Conservation (phyloP, 2,797 vertebrate genomes). For the Helarctos malayanus region DNA sequence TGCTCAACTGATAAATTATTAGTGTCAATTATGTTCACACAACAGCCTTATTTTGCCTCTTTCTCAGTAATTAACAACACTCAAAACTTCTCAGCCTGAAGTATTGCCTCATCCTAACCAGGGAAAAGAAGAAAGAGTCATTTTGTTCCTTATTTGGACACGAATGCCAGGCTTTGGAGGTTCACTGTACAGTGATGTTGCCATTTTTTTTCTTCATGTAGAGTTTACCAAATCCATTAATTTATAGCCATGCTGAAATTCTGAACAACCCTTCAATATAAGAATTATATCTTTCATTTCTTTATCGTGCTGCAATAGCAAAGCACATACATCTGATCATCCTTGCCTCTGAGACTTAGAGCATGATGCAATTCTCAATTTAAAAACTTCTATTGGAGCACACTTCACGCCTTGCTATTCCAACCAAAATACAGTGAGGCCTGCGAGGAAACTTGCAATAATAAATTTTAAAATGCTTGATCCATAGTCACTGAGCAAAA, state of each 20-base stretch:
- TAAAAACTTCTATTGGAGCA: not conserved
- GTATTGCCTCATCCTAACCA: not conserved
- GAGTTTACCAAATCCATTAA: not conserved
- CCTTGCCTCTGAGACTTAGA: not conserved
- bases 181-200: not conserved
- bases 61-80: not conserved
- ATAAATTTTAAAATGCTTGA: not conserved
- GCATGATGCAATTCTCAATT: not conserved
- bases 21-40: not conserved
- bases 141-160: not conserved
- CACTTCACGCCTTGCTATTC: not conserved
- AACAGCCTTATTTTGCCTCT: not conserved
- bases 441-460: not conserved
- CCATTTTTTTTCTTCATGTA: not conserved
- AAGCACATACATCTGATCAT: not conserved
- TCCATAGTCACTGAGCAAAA: not conserved
- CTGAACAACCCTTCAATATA: not conserved
- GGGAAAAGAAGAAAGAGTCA: not conserved
- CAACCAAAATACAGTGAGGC: not conserved
- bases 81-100: not conserved
- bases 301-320: not conserved
- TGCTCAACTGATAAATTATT: not conserved
- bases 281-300: conserved; percentile 10
- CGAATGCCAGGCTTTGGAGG: not conserved
- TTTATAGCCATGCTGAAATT: conserved; percentile 29